phyloP scores from a whole-genome alignment of 1,140 invertebrate species.

The Tenebrio molitor region DNA sequence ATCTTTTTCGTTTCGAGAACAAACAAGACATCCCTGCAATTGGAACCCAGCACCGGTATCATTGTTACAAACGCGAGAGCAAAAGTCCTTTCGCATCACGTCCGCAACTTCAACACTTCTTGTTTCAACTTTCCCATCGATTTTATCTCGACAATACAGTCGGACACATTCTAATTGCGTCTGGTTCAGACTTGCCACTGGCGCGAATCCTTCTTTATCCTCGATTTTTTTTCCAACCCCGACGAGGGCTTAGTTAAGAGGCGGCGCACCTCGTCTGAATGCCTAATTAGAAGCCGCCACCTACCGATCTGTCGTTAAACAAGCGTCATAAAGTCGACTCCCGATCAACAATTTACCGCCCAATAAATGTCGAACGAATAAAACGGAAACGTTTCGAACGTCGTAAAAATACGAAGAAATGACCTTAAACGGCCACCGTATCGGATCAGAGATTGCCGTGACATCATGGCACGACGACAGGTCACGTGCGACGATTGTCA shows the following conservation, averaged over 20 bases:
- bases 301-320: neutral
- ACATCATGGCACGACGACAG: slow-evolving; percentile 5
- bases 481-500: slow-evolving; percentile 31
- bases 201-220: slow-evolving; percentile 12
- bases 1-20: no score
- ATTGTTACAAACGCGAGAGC: neutral
- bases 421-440: slow-evolving; percentile 26
- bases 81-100: slow-evolving; percentile 4
- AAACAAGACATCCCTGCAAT: no score
- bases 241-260: neutral
- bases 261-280: slow-evolving; percentile 6
- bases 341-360: neutral
- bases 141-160: slow-evolving; percentile 18
- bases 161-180: neutral
- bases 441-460: slow-evolving; percentile 30
- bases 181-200: neutral
- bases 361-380: slow-evolving; percentile 27
- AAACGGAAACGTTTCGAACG: slow-evolving; percentile 29
- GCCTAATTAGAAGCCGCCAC: slow-evolving; percentile 8
- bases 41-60: no score
- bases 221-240: neutral
- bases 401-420: slow-evolving; percentile 39
- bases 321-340: neutral
- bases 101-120: slow-evolving; percentile 5
- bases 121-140: slow-evolving; percentile 13